Evolutionary conservation across 2,888 invertebrate genomes (phyloP).

Genomic region (Nineta flava): DNA sequence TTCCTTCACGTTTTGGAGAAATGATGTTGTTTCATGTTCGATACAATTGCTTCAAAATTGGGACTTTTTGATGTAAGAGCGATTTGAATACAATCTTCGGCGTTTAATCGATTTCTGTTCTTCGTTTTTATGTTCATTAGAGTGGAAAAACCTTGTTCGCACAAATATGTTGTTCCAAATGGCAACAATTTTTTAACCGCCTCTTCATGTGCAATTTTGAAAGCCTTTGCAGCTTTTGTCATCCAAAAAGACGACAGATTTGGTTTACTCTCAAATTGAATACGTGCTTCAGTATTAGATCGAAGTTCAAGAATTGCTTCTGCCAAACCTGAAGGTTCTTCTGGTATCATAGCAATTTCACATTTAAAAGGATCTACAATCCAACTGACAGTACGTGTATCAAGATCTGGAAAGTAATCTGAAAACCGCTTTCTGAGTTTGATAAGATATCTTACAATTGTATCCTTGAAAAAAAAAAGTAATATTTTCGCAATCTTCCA

Average conservation of each 20-base stretch:
- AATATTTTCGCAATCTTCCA: conserved; percentile 13
- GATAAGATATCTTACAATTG: conserved; percentile 15
- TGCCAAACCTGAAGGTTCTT: conserved; percentile 14
- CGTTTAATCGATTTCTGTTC: conserved; percentile 14
- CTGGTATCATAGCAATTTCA: conserved; percentile 11
- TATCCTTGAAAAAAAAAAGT: conserved; percentile 14
- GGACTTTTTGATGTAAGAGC: conserved; percentile 15
- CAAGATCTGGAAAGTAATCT: conserved; percentile 15
- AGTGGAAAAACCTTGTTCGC: conserved; percentile 6
- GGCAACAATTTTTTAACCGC: conserved; percentile 10
- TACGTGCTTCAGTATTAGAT: conserved; percentile 15
- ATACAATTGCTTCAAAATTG: conserved; percentile 13
- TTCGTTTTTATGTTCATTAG: conserved; percentile 14
- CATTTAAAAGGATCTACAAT: conserved; percentile 12
- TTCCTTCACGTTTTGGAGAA: conserved; percentile 13
- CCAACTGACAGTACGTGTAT: conserved; percentile 13
- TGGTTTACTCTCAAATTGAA: conserved; percentile 14
- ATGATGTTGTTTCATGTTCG: conserved; percentile 13
- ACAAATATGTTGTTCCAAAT: conserved; percentile 10
- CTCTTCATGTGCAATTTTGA: conserved; percentile 15
- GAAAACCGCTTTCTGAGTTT: conserved; percentile 15
- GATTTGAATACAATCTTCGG: conserved; percentile 14
- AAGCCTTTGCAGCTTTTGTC: conserved; percentile 16
- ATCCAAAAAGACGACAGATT: conserved; percentile 15
- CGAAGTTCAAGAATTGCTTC: conserved; percentile 15